Conservation (phyloP, 2,113 vertebrate species). For the Clarias magur region DNA sequence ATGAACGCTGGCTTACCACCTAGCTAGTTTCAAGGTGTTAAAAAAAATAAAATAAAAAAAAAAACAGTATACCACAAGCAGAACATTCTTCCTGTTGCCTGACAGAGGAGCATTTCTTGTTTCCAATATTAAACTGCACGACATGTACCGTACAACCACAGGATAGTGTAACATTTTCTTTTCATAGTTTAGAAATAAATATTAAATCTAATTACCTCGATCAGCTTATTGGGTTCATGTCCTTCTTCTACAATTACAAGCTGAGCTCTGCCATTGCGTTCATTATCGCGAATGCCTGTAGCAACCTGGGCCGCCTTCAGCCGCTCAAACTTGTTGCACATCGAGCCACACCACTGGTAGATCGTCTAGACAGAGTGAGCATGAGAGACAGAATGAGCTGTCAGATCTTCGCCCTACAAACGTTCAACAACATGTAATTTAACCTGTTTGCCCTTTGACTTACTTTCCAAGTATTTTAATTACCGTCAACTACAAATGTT, state of each 20-base stretch:
- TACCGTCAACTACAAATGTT: neutral
- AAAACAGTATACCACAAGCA: neutral
- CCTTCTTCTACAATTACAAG: constrained; percentile 84
- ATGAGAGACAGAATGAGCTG: neutral
- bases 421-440: neutral
- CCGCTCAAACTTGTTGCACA: constrained; percentile 85
- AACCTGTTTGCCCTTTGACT: neutral
- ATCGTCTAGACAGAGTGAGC: constrained; percentile 72
- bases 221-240: constrained; percentile 71
- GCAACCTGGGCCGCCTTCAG: constrained; percentile 86
- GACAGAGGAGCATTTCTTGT: neutral
- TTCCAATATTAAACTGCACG: neutral
- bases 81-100: neutral
- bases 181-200: neutral
- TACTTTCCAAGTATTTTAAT: neutral
- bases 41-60: neutral
- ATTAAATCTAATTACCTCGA: constrained; percentile 62
- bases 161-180: too few species aligned
- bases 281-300: constrained; percentile 86
- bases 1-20: neutral
- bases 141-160: neutral
- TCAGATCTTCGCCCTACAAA: neutral
- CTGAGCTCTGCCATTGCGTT: constrained; percentile 80
- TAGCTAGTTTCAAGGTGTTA: neutral
- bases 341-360: constrained; percentile 90